Evolutionary conservation across 2,797 vertebrate genomes (phyloP).

Genomic region (Emys orbicularis): DNA sequence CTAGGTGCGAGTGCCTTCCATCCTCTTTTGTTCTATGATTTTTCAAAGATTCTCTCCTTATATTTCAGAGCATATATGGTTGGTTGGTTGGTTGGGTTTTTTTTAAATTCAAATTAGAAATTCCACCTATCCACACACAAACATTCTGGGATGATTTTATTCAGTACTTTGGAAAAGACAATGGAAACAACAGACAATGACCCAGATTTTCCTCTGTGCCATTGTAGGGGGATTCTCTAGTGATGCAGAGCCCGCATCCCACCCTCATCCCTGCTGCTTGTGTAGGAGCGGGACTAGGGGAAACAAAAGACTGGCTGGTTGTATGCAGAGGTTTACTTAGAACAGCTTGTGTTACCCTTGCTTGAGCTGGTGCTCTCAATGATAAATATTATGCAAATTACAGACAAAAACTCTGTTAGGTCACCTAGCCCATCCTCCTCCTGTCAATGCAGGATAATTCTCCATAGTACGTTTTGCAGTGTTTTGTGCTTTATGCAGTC

Average conservation of each 20-base stretch:
- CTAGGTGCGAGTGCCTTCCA: not conserved
- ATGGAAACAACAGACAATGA: not conserved
- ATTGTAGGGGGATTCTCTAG: not conserved
- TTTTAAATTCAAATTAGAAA: not conserved
- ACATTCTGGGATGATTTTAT: not conserved
- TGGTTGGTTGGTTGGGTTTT: not conserved
- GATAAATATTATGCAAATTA: not conserved
- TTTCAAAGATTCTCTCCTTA: not conserved
- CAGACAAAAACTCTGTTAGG: not conserved
- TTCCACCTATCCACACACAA: not conserved
- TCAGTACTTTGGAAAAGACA: constrained; percentile 5
- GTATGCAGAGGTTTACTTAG: not conserved
- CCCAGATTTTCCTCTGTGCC: not conserved
- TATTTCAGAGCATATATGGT: not conserved
- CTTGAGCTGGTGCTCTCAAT: not conserved
- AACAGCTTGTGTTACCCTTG: not conserved
- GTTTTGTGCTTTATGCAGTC: not conserved
- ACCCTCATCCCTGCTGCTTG: not conserved
- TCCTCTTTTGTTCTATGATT: not conserved
- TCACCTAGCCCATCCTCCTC: not conserved
- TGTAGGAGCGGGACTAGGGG: not conserved
- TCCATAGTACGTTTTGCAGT: not conserved
- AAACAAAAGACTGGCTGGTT: not conserved
- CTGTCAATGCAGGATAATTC: not conserved
- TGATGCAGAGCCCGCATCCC: not conserved